Base-by-base conservation (phyloP, 2,797 vertebrate genomes). In the Cossypha heuglini region DNA sequence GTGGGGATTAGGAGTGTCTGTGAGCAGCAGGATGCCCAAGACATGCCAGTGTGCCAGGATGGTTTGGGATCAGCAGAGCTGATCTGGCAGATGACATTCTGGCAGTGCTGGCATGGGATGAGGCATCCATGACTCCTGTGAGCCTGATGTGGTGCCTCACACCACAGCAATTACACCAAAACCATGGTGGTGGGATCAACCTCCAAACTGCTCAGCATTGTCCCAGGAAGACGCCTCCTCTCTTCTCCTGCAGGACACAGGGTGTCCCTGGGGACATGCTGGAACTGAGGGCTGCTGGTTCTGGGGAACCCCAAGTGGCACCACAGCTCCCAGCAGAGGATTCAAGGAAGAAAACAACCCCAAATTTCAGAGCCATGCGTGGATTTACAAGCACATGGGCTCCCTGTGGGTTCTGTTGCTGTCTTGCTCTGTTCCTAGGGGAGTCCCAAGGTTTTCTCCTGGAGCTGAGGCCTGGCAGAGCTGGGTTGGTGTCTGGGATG, bases 51-150 rank as follows among this genome's bases (percentile, higher is more conserved):
- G 45, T 61, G 46, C 63, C 16, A 20, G 35, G 10, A 18, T 61
- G n/a, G 20, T 63, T 63, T 51, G 42, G 25, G 77, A n/a, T 17
- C 1, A 4, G 57, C 81, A 64, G 64, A 69, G 55, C 46, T 54
- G 45, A 28, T 40, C 38, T 0, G 0, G 51, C 17, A 52, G 42
- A n/a, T 0, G 5, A 11, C 0, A 6, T 26, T 21, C 6, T 0
- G 1, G 38, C 37, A 59, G 40, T 2, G 6, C 51, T 68, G 55
- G 25, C 0, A 0, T 28, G 78, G 35, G 24, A 22, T 0, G 4
- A 69, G 88, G 55, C 1, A 16, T 63, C 35, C 49, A 40, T 43
- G 35, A 7, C 37, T 5, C 48, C 63, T 2, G 3, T 22, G 33
- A 61, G 13, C 45, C 54, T 20, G 3, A 48, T 10, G 11, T 1